Conservation (phyloP, 2,113 vertebrate genomes). For the Dasypus novemcinctus region DNA sequence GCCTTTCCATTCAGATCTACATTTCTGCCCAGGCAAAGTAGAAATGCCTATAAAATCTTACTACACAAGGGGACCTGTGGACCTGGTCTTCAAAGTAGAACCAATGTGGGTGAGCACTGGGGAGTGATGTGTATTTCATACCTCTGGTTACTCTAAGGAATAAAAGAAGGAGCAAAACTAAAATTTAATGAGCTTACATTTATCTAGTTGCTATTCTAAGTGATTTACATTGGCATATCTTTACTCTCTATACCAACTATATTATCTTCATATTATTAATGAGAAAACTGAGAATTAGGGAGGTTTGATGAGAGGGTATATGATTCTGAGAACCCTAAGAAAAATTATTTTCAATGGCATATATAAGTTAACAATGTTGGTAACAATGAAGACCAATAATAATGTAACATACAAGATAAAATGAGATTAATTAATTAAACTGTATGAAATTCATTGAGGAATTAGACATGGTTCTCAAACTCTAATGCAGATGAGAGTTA, state of each 20-base stretch:
- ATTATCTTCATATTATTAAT: constrained; percentile 16
- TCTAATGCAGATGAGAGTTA: neutral
- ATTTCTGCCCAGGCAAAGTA: neutral
- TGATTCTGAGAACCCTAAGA: neutral
- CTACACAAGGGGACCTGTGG: neutral
- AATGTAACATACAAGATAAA: constrained; percentile 10
- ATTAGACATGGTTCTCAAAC: neutral
- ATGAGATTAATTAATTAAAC: constrained; percentile 31
- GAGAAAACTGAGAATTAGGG: neutral
- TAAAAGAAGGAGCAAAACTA: neutral
- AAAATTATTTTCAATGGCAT: neutral
- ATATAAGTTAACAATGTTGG: constrained; percentile 28
- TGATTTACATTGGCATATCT: neutral
- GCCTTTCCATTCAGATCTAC: neutral
- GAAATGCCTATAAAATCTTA: neutral
- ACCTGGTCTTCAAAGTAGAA: neutral
- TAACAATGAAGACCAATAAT: neutral
- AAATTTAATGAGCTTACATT: neutral
- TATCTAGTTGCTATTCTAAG: neutral
- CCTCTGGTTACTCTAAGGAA: neutral
- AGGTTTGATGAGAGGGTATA: neutral
- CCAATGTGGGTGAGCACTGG: neutral
- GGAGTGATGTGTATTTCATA: neutral
- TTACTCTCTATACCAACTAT: neutral
- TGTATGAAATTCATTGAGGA: neutral